phyloP scores from a whole-genome alignment of 2,113 vertebrate genomes.

The Etheostoma spectabile region DNA sequence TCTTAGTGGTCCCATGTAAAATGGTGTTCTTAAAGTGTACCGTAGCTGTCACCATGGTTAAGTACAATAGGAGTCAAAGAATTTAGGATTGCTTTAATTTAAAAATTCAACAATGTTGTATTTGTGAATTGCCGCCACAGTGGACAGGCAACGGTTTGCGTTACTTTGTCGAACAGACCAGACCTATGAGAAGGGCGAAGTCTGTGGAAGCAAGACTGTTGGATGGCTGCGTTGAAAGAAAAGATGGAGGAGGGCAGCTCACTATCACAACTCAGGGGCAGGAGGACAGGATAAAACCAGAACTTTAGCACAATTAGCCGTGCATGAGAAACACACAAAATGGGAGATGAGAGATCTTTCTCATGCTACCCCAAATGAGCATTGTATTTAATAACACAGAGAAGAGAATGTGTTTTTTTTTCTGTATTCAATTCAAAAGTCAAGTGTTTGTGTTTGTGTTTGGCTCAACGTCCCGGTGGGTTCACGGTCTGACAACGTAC shows the following conservation, averaged over 20 bases:
- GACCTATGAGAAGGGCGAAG: not conserved
- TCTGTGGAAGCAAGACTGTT: conserved; percentile 5
- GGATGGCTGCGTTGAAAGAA: not conserved
- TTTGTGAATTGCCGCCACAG: not conserved
- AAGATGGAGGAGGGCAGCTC: not conserved
- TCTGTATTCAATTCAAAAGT: not conserved
- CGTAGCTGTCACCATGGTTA: not conserved
- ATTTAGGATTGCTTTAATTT: not conserved
- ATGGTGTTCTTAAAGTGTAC: not conserved
- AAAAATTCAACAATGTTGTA: not conserved
- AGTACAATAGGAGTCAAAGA: not conserved
- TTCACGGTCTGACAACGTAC: conserved; percentile 50
- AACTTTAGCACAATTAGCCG: not conserved
- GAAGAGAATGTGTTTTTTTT: not conserved
- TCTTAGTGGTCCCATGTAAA: not conserved
- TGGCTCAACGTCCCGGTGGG: conserved; percentile 35
- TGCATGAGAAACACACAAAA: conserved; percentile 18
- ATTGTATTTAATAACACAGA: conserved; percentile 25
- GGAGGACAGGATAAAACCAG: not conserved
- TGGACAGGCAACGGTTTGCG: not conserved
- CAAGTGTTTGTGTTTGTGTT: not conserved
- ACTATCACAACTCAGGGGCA: conserved; percentile 3
- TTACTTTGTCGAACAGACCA: not conserved
- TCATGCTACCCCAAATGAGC: not conserved
- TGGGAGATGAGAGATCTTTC: conserved; percentile 3